phyloP scores from a whole-genome alignment of 2,888 invertebrate genomes.

The Germaria angustata region DNA sequence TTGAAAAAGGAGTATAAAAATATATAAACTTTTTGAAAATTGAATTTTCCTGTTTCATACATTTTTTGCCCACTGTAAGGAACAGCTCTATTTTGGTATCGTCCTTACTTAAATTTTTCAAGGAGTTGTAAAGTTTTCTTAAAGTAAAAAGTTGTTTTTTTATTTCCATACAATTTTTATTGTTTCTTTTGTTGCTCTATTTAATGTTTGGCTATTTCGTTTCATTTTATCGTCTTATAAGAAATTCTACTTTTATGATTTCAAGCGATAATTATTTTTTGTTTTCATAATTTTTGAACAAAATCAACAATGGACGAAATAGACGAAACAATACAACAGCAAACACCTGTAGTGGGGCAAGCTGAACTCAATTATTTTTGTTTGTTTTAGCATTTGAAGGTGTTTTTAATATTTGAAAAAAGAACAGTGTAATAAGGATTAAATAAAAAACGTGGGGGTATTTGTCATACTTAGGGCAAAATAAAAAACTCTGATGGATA shows the following conservation, averaged over 20 bases:
- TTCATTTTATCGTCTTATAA: background rate
- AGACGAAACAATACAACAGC: background rate
- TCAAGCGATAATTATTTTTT: constrained; percentile 74
- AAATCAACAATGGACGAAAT: background rate
- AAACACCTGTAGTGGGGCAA: constrained; percentile 14
- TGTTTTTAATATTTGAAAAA: constrained; percentile 21
- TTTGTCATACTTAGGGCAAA: constrained; percentile 51
- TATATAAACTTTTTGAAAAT: too few relatives aligned
- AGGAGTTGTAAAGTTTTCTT: constrained; percentile 20
- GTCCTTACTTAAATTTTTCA: background rate
- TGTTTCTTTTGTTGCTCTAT: constrained; percentile 32
- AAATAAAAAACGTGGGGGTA: constrained; percentile 35
- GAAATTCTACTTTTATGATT: constrained; percentile 71
- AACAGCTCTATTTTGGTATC: background rate
- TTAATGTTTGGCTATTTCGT: constrained; percentile 21
- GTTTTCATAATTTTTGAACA: constrained; percentile 47
- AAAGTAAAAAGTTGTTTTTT: constrained; percentile 21
- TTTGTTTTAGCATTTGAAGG: constrained; percentile 8
- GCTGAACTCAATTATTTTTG: constrained; percentile 18
- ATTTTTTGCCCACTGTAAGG: too few relatives aligned
- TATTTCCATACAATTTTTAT: constrained; percentile 23
- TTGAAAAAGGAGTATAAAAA: too few relatives aligned
- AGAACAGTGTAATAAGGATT: background rate
- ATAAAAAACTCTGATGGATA: constrained; percentile 16
- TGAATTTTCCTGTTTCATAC: too few relatives aligned